Conservation (phyloP, 2,113 vertebrate species). For the Orcinus orca region DNA sequence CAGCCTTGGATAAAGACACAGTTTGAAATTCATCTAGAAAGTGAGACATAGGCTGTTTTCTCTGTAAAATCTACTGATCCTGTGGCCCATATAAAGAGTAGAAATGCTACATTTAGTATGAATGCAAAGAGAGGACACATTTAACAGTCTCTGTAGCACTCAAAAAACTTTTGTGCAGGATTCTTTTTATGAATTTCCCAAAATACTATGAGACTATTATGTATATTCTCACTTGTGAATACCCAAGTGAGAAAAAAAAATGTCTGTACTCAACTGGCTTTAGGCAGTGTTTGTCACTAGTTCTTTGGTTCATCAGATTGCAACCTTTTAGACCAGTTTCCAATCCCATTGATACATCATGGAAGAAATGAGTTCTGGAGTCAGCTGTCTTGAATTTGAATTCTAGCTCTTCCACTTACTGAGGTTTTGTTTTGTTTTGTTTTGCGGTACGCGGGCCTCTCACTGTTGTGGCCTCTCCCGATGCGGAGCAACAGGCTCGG, state of each 20-base stretch:
- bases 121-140: not conserved
- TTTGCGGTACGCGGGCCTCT: too few species aligned
- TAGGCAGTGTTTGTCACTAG: not conserved
- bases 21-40: not conserved
- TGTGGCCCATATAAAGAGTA: not conserved
- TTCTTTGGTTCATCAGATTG: not conserved
- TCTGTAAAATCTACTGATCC: not conserved
- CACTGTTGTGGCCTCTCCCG: too few species aligned
- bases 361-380: not conserved
- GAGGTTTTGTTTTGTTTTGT: not conserved
- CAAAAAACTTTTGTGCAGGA: not conserved
- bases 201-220: not conserved
- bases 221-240: not conserved
- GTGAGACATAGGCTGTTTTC: not conserved
- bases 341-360: not conserved
- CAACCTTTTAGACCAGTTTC: not conserved
- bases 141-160: not conserved
- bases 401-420: not conserved
- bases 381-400: not conserved
- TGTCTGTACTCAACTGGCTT: not conserved
- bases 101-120: not conserved
- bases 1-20: not conserved
- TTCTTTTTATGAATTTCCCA: not conserved
- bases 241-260: not conserved
- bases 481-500: too few species aligned